phyloP scores from a whole-genome alignment of 2,888 invertebrate genomes.

The Caenorhabditis sp. region DNA sequence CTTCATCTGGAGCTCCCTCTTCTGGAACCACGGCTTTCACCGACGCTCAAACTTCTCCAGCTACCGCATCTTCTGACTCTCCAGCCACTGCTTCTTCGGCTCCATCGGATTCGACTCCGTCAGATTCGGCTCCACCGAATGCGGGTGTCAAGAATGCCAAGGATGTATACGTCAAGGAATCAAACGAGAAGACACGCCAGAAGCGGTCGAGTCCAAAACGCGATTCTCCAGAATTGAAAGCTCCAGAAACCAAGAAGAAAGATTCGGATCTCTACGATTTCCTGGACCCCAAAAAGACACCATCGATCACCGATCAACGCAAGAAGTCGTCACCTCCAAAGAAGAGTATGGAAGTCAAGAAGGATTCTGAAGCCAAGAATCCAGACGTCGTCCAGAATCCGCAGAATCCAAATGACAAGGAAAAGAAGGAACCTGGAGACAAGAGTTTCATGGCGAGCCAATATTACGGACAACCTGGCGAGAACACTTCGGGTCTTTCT shows the following conservation, averaged over 20 bases:
- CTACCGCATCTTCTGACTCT: not conserved
- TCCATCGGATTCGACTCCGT: not conserved
- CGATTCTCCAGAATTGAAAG: not conserved
- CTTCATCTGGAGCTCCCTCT: not conserved
- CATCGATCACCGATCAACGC: too few relatives aligned
- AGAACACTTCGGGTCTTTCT: not conserved
- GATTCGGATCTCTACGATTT: not conserved
- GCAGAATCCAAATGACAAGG: not conserved
- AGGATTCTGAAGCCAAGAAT: not conserved
- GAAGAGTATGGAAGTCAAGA: not conserved
- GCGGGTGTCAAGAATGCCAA: not conserved
- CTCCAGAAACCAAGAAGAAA: not conserved
- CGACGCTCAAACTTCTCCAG: not conserved
- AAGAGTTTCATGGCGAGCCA: constrained; percentile 14
- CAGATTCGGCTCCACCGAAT: not conserved
- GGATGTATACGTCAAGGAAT: not conserved
- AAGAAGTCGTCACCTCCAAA: too few relatives aligned
- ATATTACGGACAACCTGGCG: constrained; percentile 8
- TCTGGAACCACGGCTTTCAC: constrained; percentile 4
- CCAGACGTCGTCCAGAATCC: not conserved
- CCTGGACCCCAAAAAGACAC: not conserved
- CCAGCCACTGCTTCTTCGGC: not conserved
- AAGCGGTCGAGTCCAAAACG: not conserved
- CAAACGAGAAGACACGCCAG: not conserved
- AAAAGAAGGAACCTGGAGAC: not conserved